Base-by-base conservation (phyloP, 2,113 vertebrate genomes). In the Geococcyx californianus region DNA sequence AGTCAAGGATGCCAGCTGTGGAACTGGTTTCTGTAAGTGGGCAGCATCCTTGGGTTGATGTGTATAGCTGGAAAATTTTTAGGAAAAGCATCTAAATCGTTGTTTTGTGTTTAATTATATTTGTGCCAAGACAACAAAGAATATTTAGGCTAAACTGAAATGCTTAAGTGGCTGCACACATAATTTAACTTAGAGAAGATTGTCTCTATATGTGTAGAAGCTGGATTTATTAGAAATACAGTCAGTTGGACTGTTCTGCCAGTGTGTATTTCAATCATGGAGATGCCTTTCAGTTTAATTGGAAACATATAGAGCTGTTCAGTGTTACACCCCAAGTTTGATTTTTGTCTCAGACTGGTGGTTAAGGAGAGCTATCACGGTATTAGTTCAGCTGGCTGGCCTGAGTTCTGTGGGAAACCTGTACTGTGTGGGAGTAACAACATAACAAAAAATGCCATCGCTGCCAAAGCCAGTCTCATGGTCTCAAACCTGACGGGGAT, bases 361-460 rank as follows among this genome's bases (percentile, higher is more conserved):
- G n/a, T n/a, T 64, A 34, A 79, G 51, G 62, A 85, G 55, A 34
- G 42, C n/a, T 87, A 10, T 68, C 19, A 29, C 0, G 3, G 0
- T 20, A 14, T 9, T 11, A 49, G 7, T 16, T 88, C 86, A 89
- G 16, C 42, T 5, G 1, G 21, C 49, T 83, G 54, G 36, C 31
- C 38, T n/a, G 47, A 38, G 19, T 20, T 59, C 55, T 55, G 18
- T 25, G 44, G 16, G 58, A 28, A 78, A 5, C 20, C 34, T 3
- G 0, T 44, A 16, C 10, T 24, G 8, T 2, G 9, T 75, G 38
- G 12, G 14, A 36, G 38, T 33, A 58, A 16, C 45, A 75, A 54
- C 8, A 6, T 9, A 40, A 17, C 33, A 36, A 78, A 77, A 74
- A 38, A 16, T 51, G 58, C 26, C 3, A 0, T 45, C 1, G 0